These are phyloP conservation scores for Drosophila equinoxialis DNA, from an alignment of 1,140 invertebrate genomes.

Conservation along the genomic window DNA sequence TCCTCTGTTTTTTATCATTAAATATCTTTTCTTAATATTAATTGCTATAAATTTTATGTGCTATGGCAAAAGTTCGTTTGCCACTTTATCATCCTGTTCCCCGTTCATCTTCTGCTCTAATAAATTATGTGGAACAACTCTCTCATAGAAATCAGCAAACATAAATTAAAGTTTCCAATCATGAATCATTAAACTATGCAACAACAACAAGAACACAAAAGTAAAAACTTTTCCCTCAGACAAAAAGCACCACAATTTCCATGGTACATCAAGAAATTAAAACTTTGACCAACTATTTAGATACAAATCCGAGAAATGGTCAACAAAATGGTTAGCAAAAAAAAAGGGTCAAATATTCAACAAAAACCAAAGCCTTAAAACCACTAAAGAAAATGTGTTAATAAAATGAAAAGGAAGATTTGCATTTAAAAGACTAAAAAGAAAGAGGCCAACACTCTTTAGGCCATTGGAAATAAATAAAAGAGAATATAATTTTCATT, in stretches of 20 bases:
- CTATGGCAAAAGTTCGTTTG: slow-evolving; percentile 5
- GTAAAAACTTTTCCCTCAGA: slow-evolving; percentile 25
- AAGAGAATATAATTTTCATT: slow-evolving; percentile 51
- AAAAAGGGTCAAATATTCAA: slow-evolving; percentile 27
- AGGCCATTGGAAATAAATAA: slow-evolving; percentile 29
- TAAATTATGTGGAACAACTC: slow-evolving; percentile 47
- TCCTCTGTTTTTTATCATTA: background rate
- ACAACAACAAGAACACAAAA: slow-evolving; percentile 24
- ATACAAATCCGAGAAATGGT: slow-evolving; percentile 62
- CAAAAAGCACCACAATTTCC: slow-evolving; percentile 34
- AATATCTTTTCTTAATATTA: background rate
- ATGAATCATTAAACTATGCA: slow-evolving; percentile 68
- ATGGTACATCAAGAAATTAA: slow-evolving; percentile 52
- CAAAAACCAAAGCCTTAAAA: slow-evolving; percentile 9
- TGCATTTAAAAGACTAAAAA: slow-evolving; percentile 12
- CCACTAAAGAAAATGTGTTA: slow-evolving; percentile 53
- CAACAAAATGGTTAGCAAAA: slow-evolving; percentile 33
- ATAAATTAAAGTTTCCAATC: slow-evolving; percentile 61
- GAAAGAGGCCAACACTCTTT: background rate
- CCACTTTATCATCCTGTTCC: slow-evolving; percentile 16
- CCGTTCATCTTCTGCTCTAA: slow-evolving; percentile 15
- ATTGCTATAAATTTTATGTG: background rate
- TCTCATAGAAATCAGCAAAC: slow-evolving; percentile 46
- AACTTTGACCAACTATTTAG: slow-evolving; percentile 66
- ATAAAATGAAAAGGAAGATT: slow-evolving; percentile 57